Evolutionary conservation across 2,797 vertebrate species (phyloP), one percentile per base, ranked within the genome.

Genomic region (Channallabes apus): DNA sequence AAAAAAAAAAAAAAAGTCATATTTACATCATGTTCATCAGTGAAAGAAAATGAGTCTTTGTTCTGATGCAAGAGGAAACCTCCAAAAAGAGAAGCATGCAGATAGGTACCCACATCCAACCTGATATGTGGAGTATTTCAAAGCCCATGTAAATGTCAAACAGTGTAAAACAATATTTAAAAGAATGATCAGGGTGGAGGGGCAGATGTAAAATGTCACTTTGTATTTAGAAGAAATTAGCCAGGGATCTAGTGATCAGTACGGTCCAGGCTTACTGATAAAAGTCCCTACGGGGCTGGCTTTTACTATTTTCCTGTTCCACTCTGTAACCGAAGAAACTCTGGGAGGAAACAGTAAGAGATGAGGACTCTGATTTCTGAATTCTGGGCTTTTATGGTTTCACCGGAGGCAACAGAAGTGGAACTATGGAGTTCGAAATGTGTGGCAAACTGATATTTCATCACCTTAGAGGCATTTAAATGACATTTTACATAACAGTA

Each of bases 61-160:
- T 87, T 88, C 32, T 61, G n/a, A 27, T 65, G 56, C 71, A 56
- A 82, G 35, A 73, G 46, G 65, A 86, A 73, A 58, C 51, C 85
- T 85, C 35, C 6, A 58, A 58, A 80, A 65, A 82, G 65, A 75
- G 64, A 88, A 61, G 12, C 73, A 80, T 85, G 85, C 89, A 90
- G 91, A 92, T 91, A 92, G 87, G 87, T 76, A 85, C 92, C 92
- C 92, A 88, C 92, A 93, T 90, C 91, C 76, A 86, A 75, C 86
- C 82, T 91, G 91, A 91, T 83, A 87, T 83, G 82, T 87, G 85
- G 82, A 91, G 86, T 88, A 80, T 94, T 93, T 94, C 88, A 91
- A 86, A 88, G 87, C 87, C 91, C 85, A 88, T 86, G 86, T 86
- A 93, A 94, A 94, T 93, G 93, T 94, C 93, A 94, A 94, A 93